These are phyloP conservation scores for Thymallus thymallus DNA, from an alignment of 2,113 vertebrate genomes.

Conservation along the genomic window DNA sequence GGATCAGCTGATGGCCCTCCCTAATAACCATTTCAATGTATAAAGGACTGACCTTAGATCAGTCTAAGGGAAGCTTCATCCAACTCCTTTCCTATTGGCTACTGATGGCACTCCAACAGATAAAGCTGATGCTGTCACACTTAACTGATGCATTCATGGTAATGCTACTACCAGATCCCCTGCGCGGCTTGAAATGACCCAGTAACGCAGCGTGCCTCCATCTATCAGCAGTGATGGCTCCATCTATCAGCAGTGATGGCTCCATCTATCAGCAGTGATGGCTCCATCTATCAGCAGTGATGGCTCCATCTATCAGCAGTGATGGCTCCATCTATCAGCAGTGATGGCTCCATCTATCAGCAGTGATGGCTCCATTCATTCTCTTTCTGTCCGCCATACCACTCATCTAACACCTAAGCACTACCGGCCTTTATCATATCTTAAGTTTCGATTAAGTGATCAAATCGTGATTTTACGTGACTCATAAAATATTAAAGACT, in stretches of 20 bases:
- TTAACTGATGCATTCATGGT: too few relatives aligned
- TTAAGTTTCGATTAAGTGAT: slow-evolving; percentile 16
- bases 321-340: background rate
- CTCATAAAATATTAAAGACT: background rate
- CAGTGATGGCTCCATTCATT: background rate
- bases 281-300: too few relatives aligned
- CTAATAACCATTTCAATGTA: too few relatives aligned
- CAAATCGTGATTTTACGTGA: slow-evolving; percentile 10
- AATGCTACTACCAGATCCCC: background rate
- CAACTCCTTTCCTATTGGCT: background rate
- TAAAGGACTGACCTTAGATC: background rate
- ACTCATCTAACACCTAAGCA: background rate
- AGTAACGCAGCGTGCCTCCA: background rate
- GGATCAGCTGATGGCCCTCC: too few relatives aligned
- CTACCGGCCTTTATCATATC: background rate
- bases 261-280: background rate
- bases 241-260: background rate
- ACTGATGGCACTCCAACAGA: background rate
- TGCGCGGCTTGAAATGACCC: background rate
- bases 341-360: too few relatives aligned
- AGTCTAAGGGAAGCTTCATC: background rate
- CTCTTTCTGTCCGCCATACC: background rate
- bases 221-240: background rate
- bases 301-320: background rate
- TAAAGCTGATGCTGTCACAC: too few relatives aligned